phyloP scores from a whole-genome alignment of 2,888 invertebrate species.

The Cylindroiulus punctatus region DNA sequence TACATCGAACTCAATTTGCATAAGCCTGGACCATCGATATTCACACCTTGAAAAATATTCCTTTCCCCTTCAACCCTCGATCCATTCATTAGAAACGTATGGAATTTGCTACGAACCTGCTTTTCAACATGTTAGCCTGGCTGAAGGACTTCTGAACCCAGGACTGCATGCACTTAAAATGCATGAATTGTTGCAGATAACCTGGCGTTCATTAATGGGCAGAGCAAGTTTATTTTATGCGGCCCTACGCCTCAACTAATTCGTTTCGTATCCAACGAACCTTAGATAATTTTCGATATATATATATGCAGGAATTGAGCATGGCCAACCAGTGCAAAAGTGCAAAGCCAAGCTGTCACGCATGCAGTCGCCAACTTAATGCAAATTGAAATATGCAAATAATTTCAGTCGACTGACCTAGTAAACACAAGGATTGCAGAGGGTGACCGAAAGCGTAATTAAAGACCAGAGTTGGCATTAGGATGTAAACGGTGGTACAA shows the following conservation, averaged over 20 bases:
- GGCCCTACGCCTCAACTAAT: background rate
- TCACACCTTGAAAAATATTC: no score
- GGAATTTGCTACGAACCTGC: background rate
- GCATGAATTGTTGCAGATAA: background rate
- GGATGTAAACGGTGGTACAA: background rate
- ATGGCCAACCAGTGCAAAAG: background rate
- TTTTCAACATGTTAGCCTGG: background rate
- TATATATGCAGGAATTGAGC: constrained; percentile 11
- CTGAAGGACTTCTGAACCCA: background rate
- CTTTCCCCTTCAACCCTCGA: no score
- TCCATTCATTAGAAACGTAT: no score
- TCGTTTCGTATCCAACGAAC: background rate
- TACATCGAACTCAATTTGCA: background rate
- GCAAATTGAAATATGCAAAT: constrained; percentile 24
- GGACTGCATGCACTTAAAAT: background rate
- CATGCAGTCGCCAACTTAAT: background rate
- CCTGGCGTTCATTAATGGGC: background rate
- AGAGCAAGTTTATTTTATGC: background rate
- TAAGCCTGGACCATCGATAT: no score
- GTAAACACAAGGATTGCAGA: background rate
- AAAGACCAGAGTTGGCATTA: background rate
- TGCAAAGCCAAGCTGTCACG: constrained; percentile 16
- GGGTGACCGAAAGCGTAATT: background rate
- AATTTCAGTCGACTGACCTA: constrained; percentile 22
- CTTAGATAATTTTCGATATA: background rate